Base-by-base conservation (phyloP, 1,140 invertebrate species). In the Ctenoplectra terminalis region DNA sequence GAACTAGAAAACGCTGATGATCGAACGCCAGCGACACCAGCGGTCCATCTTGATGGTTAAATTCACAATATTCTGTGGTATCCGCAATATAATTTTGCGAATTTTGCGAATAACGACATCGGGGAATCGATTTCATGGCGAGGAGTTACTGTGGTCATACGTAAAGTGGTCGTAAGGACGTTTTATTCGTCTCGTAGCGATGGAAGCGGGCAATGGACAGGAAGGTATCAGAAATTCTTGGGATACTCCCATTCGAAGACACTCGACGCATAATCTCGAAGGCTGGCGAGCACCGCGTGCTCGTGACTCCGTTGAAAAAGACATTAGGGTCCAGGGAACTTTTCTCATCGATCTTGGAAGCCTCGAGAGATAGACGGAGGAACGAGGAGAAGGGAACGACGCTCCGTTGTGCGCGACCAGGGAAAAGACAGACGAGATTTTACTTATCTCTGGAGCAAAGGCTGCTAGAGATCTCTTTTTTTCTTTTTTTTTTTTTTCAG, bases 281-380 rank as follows among this genome's bases (percentile, higher is more conserved):
- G 64, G 17, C 23, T 40, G n/a, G n/a, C 29, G 13, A 34, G 7
- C 29, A 37, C 40, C 31, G 11, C 17, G 43, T 15, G 20, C n/a
- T 20, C 34, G 43, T 43, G 54, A 58, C 56, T 74, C 15, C 46
- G 48, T 6, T 46, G n/a, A 84, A 70, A 34, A 34, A 81, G 80
- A 84, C 73, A 82, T 77, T 76, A 82, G 60, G n/a, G n/a, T 11
- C 20, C 23, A 13, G 11, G 52, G 43, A 84, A 82, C 34, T 82
- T 84, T 77, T 34, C 54, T 56, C 73, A 82, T 84, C 70, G 78
- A 81, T 84, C 71, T 84, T 61, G 40, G 40, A 40, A 17, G 34
- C 37, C 37, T n/a, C 15, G 3, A 31, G 34, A 66, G 23, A 26
- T 6, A 50, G 9, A 54, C 26, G 58, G 20, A 26, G 29, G 15